These are phyloP conservation scores for Panurus biarmicus DNA, from an alignment of 2,113 vertebrate species.

Conservation along the genomic window DNA sequence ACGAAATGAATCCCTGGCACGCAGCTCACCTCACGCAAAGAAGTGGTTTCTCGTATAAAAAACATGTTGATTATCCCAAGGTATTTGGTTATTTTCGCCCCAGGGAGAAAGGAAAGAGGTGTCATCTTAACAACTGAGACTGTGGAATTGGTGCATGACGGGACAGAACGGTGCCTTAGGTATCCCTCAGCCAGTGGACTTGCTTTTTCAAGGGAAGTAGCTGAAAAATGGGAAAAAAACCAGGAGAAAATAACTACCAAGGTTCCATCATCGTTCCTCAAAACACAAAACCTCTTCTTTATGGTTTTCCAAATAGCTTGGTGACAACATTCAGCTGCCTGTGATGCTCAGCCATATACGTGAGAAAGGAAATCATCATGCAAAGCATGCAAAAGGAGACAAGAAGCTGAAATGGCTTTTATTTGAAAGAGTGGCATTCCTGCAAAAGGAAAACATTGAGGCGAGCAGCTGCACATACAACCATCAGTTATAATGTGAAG, in stretches of 20 bases:
- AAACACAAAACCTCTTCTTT: slow-evolving; percentile 36
- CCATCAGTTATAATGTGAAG: slow-evolving; percentile 69
- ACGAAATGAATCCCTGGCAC: not conserved
- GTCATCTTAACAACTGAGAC: slow-evolving; percentile 97
- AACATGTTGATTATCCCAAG: slow-evolving; percentile 99
- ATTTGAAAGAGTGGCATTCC: slow-evolving; percentile 75
- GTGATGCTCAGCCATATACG: slow-evolving; percentile 79
- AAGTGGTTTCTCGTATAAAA: slow-evolving; percentile 97
- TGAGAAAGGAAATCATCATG: slow-evolving; percentile 75
- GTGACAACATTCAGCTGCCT: slow-evolving; percentile 79
- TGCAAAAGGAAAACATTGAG: slow-evolving; percentile 77
- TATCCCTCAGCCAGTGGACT: slow-evolving; percentile 86
- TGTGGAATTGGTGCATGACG: slow-evolving; percentile 73
- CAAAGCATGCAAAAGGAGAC: slow-evolving; percentile 74
- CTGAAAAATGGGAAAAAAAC: slow-evolving; percentile 62
- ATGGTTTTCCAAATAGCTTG: slow-evolving; percentile 70
- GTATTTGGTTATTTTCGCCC: slow-evolving; percentile 92
- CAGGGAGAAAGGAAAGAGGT: slow-evolving; percentile 92
- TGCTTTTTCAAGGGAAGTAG: slow-evolving; percentile 85
- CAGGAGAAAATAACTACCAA: slow-evolving; percentile 31
- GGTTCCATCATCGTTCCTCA: not conserved
- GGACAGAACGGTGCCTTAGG: slow-evolving; percentile 77
- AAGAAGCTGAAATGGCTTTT: slow-evolving; percentile 69
- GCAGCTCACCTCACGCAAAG: slow-evolving; percentile 87
- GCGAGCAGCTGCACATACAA: slow-evolving; percentile 67